Evolutionary conservation across 2,888 invertebrate genomes (phyloP).

Genomic region (Vesta saturnalis): DNA sequence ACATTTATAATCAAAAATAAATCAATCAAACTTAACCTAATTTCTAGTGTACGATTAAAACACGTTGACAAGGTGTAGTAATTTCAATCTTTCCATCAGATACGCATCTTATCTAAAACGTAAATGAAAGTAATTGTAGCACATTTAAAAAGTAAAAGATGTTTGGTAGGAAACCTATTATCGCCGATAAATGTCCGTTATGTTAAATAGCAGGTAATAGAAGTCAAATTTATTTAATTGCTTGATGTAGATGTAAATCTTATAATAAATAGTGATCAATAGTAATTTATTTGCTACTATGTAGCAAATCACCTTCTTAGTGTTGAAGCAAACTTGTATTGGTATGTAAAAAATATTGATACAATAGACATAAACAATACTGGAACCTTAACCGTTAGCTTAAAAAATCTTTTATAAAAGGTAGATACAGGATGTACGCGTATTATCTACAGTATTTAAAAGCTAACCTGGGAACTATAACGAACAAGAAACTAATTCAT

Average conservation of each 20-base stretch:
- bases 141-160: not conserved
- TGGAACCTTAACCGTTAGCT: too few species aligned
- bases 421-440: conserved; percentile 18
- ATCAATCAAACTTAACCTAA: conserved; percentile 11
- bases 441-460: conserved; percentile 12
- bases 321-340: too few species aligned
- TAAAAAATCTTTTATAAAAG: not conserved
- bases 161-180: not conserved
- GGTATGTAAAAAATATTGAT: too few species aligned
- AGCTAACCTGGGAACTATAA: conserved; percentile 29
- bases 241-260: too few species aligned
- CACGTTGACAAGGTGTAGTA: not conserved
- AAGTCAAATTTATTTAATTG: too few species aligned
- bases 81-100: not conserved
- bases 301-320: too few species aligned
- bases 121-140: not conserved
- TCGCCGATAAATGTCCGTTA: too few species aligned
- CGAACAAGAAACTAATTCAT: conserved; percentile 12
- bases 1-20: not conserved
- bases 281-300: too few species aligned
- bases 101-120: not conserved
- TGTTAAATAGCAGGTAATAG: too few species aligned
- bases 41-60: not conserved
- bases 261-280: too few species aligned
- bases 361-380: too few species aligned